Percentiles rank a stretch among this genome's conserved stretches.
phyloP scores from a whole-genome alignment of 2,888 invertebrate genomes.

The Encarsia formosa region DNA sequence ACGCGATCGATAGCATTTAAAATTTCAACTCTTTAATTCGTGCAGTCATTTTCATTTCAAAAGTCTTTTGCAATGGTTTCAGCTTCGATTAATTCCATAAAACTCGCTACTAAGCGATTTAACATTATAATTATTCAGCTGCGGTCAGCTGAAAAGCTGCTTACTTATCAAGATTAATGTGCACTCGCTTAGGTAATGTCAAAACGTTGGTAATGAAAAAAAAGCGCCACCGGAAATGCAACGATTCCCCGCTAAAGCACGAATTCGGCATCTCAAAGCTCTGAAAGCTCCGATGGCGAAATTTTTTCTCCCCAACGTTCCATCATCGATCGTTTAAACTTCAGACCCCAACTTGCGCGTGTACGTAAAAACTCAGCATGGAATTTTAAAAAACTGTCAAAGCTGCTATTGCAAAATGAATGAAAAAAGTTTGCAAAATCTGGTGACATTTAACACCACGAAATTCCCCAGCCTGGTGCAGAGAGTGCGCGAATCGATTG shows the following conservation, averaged over 20 bases:
- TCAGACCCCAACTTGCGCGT: no score
- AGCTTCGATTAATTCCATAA: no score
- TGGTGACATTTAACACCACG: slow-evolving; percentile 41
- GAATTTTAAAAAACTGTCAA: neutral
- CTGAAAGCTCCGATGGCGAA: neutral
- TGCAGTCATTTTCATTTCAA: no score
- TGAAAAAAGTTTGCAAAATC: slow-evolving; percentile 4
- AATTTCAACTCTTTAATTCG: no score
- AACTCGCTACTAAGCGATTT: no score
- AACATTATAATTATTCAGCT: no score
- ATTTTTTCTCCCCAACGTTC: no score
- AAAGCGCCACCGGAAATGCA: slow-evolving; percentile 26
- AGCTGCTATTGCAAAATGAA: neutral
- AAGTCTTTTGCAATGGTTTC: no score
- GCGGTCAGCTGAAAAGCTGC: slow-evolving; percentile 3
- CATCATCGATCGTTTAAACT: no score
- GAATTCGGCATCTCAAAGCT: neutral
- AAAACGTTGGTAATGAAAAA: slow-evolving; percentile 1
- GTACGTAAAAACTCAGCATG: neutral
- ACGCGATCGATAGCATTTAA: no score
- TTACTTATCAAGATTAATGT: slow-evolving; percentile 17
- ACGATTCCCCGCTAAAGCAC: slow-evolving; percentile 23
- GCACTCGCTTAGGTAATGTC: neutral
- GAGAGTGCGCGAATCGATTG: slow-evolving; percentile 50
- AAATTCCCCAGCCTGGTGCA: no score